phyloP scores from a whole-genome alignment of 2,888 invertebrate genomes.

The Agelastica alni region DNA sequence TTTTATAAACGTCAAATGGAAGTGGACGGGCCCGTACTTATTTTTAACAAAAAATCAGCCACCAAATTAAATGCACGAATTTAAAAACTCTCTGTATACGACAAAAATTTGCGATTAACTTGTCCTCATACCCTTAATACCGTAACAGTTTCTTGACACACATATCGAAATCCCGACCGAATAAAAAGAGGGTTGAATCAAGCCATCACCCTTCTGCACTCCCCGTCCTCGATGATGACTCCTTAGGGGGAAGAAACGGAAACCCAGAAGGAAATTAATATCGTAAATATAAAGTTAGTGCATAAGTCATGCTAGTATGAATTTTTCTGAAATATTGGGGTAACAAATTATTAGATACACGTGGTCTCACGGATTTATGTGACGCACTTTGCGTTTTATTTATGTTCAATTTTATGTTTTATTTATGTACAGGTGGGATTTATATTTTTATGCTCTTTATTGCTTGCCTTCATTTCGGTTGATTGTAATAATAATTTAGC shows the following conservation, averaged over 20 bases:
- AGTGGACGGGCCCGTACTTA: no score
- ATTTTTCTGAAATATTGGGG: conserved; percentile 57
- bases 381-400: conserved; percentile 54
- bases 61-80: no score
- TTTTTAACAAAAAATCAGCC: no score
- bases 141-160: conserved; percentile 13
- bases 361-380: conserved; percentile 52
- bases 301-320: conserved; percentile 55
- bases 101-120: no score
- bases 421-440: conserved; percentile 53
- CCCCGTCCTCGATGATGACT: conserved; percentile 25
- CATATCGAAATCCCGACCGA: conserved; percentile 6
- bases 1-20: no score
- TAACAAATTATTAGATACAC: conserved; percentile 56
- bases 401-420: conserved; percentile 53
- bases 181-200: conserved; percentile 11
- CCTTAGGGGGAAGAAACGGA: conserved; percentile 36
- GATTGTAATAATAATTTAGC: conserved; percentile 10
- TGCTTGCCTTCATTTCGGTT: conserved; percentile 18
- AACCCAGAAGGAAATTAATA: conserved; percentile 55
- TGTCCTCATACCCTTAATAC: not conserved
- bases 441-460: conserved; percentile 30
- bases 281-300: conserved; percentile 58
- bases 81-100: no score
- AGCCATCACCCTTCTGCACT: conserved; percentile 12